phyloP scores from a whole-genome alignment of 1,140 invertebrate species.

The Drosophila varians region DNA sequence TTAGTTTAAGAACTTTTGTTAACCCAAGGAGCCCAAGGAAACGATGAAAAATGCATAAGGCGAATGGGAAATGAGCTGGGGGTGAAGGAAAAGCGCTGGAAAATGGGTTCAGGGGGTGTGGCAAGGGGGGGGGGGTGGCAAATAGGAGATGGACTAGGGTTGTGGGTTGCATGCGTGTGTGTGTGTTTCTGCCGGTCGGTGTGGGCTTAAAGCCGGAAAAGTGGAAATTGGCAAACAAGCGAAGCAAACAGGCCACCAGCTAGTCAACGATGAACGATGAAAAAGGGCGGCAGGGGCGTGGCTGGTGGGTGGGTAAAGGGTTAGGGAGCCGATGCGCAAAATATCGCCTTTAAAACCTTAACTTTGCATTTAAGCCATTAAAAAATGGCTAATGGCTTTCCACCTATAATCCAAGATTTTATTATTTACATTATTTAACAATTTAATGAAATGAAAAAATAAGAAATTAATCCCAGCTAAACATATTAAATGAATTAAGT shows the following conservation, averaged over 20 bases:
- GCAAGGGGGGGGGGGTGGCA: background rate
- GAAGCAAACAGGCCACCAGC: constrained; percentile 61
- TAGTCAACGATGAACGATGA: constrained; percentile 28
- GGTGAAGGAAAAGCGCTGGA: constrained; percentile 4
- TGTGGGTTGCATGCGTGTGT: constrained; percentile 1
- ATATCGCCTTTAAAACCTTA: background rate
- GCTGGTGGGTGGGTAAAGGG: background rate
- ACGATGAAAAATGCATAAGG: constrained; percentile 66
- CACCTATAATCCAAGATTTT: background rate
- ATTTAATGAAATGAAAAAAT: background rate
- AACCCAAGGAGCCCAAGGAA: constrained; percentile 26
- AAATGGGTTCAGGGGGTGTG: background rate
- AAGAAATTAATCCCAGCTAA: background rate
- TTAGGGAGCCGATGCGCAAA: background rate
- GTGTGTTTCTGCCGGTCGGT: constrained; percentile 28
- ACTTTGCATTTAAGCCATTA: background rate
- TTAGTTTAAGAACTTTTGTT: constrained; percentile 45
- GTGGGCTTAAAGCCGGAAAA: constrained; percentile 76
- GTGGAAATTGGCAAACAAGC: constrained; percentile 75
- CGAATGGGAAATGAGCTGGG: constrained; percentile 52
- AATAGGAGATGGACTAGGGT: background rate
- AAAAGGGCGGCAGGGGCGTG: background rate
- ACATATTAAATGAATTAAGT: background rate
- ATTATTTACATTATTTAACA: background rate
- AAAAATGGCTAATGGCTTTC: background rate